Evolutionary conservation across 2,888 invertebrate genomes (phyloP), one percentile per base, ranked within the genome.

Genomic region (Conops quadrifasciatus): DNA sequence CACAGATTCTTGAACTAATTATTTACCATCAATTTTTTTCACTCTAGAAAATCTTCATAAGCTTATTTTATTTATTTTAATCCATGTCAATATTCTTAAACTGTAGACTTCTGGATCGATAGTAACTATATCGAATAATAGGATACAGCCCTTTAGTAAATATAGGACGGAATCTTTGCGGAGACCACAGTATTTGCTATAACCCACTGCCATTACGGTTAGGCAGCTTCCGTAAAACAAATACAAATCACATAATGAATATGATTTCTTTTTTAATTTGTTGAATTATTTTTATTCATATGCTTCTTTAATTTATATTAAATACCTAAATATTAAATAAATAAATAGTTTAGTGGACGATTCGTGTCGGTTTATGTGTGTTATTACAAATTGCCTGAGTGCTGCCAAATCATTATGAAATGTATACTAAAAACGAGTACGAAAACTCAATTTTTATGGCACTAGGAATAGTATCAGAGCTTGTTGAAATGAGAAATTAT

Each of bases 271-370:
- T 64, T 73, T 78, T 72, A 74, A 77, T 82, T 81, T 80, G 73
- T 77, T 82, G 82, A 81, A 82, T 79, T 76, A 72, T 77, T 78
- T 81, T 82, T 82, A 81, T 81, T 81, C 81, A 80, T 79, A 79
- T 80, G 79, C 80, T 56, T 77, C 76, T 77, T 81, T 76, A 78
- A 67, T 24, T 71, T 67, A 60, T 43, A 67, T 24, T 81, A 82
- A 81, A 79, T 80, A 80, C 81, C 77, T 82, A 81, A 72, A 76
- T 75, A 63, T 68, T 77, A 81, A 60, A 75, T 15, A 78, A 76
- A 76, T 76, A 78, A 76, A 76, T 73, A 72, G 28, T 73, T 63
- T 72, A 65, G 47, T 72, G 67, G 28, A 21, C 58, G 49, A 70
- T 56, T 30, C 36, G 62, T 5, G 62, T 47, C n/a, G 21, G 26